phyloP scores from a whole-genome alignment of 2,113 vertebrate genomes.

The Nanger granti region DNA sequence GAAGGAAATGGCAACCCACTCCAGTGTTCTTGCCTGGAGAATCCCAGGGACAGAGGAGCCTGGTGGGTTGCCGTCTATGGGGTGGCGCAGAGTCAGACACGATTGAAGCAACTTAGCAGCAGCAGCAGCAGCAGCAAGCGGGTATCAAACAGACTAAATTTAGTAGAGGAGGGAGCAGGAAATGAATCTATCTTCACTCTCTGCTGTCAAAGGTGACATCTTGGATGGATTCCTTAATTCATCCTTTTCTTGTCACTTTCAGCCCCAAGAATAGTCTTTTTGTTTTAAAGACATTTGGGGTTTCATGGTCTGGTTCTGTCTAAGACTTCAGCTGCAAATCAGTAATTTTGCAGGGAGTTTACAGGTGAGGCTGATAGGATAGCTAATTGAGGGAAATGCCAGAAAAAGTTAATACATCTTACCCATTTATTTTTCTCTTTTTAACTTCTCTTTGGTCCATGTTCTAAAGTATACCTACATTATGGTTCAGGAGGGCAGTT shows the following conservation, averaged over 20 bases:
- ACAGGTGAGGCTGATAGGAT: not conserved
- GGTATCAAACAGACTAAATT: not conserved
- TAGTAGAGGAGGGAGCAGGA: not conserved
- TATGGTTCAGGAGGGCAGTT: not conserved
- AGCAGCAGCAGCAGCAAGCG: not conserved
- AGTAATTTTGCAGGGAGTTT: not conserved
- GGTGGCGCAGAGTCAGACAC: not conserved
- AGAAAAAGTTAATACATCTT: not conserved
- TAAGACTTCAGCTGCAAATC: not conserved
- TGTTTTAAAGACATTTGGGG: not conserved
- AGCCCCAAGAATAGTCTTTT: not conserved
- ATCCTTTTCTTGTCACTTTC: not conserved
- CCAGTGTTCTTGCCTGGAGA: not conserved
- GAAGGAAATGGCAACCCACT: not conserved
- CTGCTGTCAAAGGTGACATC: not conserved
- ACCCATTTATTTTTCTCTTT: not conserved
- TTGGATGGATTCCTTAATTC: not conserved
- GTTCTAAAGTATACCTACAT: not conserved
- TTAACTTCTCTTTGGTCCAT: not conserved
- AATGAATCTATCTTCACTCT: not conserved
- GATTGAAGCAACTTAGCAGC: not conserved
- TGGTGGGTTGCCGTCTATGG: not conserved
- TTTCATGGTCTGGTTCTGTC: not conserved
- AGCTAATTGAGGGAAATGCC: not conserved
- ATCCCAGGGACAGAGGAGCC: not conserved